phyloP scores from a whole-genome alignment of 2,113 vertebrate genomes.

The Odocoileus virginianus region DNA sequence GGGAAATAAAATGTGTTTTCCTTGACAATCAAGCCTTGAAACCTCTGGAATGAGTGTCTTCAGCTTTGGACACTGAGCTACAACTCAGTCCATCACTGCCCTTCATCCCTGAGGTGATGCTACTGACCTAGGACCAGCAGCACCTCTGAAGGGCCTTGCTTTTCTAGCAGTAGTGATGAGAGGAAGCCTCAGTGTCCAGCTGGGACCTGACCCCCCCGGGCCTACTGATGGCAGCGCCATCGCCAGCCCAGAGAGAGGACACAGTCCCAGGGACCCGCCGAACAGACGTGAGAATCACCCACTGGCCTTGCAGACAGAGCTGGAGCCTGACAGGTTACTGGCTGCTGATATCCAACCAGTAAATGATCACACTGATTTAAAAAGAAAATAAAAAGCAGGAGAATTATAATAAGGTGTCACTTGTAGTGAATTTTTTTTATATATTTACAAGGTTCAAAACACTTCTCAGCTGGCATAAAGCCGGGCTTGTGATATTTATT shows the following conservation, averaged over 20 bases:
- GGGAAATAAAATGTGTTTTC: not conserved
- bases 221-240: not conserved
- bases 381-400: not conserved
- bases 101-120: not conserved
- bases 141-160: not conserved
- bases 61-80: not conserved
- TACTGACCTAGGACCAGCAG: too few relatives aligned
- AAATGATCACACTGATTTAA: not conserved
- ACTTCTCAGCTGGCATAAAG: constrained; percentile 9
- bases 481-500: constrained; percentile 43
- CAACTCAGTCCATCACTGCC: not conserved
- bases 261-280: not conserved
- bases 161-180: not conserved
- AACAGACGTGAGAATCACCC: not conserved
- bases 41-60: not conserved
- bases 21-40: not conserved
- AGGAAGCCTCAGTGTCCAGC: not conserved
- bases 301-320: not conserved
- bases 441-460: constrained; percentile 31
- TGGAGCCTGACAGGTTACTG: not conserved
- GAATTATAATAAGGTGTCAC: not conserved
- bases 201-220: not conserved
- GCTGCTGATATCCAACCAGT: not conserved
- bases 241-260: not conserved
- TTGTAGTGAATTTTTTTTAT: constrained; percentile 33